These are phyloP conservation scores for Synergus japonicus DNA, from an alignment of 2,888 invertebrate species.

Conservation along the genomic window DNA sequence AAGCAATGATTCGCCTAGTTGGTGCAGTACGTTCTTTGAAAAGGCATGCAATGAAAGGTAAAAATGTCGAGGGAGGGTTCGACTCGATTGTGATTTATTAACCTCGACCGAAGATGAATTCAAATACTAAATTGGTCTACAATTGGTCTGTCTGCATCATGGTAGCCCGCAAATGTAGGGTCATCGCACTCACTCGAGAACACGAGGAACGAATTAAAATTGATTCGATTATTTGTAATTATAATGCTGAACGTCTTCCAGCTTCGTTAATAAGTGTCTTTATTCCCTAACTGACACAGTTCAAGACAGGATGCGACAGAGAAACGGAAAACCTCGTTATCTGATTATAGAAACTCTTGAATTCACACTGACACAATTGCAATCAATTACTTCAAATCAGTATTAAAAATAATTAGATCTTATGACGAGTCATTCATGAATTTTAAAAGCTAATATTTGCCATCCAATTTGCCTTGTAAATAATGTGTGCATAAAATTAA, in stretches of 20 bases:
- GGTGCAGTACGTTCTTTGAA: slow-evolving; percentile 8
- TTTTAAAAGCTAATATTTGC: neutral
- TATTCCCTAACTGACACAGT: slow-evolving; percentile 15
- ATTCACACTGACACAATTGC: slow-evolving; percentile 14
- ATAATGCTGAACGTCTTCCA: slow-evolving; percentile 47
- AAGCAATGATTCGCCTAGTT: neutral
- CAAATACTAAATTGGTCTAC: slow-evolving; percentile 71
- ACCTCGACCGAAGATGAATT: slow-evolving; percentile 68
- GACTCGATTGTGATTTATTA: slow-evolving; percentile 69
- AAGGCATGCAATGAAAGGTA: slow-evolving; percentile 33
- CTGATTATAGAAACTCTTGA: slow-evolving; percentile 6
- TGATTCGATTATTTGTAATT: slow-evolving; percentile 64
- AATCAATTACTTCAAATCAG: slow-evolving; percentile 23
- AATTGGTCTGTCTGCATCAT: slow-evolving; percentile 67
- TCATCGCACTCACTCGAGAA: slow-evolving; percentile 58
- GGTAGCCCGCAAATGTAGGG: slow-evolving; percentile 55
- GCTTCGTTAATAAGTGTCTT: slow-evolving; percentile 19
- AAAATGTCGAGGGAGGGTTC: slow-evolving; percentile 41
- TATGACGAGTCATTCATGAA: neutral
- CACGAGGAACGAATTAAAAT: slow-evolving; percentile 65
- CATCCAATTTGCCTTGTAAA: too few relatives aligned
- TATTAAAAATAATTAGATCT: slow-evolving; percentile 29
- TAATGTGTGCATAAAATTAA: too few relatives aligned
- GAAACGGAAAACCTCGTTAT: slow-evolving; percentile 40
- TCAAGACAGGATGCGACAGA: slow-evolving; percentile 35